Percentiles rank a stretch among this genome's conserved stretches.
Evolutionary conservation across 2,888 invertebrate genomes (phyloP).

Genomic region (Acanthoscelides obtectus): DNA sequence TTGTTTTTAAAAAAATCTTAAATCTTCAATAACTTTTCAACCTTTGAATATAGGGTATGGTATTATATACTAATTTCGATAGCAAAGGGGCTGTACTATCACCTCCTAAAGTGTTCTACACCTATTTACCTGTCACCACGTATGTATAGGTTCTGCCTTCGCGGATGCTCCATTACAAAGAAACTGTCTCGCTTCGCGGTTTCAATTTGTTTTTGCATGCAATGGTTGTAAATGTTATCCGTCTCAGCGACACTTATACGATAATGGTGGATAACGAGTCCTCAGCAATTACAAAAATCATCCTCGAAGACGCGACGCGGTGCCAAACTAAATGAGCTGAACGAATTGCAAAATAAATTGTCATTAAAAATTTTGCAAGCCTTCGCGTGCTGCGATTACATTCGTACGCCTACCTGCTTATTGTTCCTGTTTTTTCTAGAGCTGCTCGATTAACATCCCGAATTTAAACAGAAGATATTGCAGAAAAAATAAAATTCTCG

Average conservation of each 20-base stretch:
- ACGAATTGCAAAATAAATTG: neutral
- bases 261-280: neutral
- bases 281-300: neutral
- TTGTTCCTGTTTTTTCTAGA: constrained; percentile 18
- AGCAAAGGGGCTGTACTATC: too few species aligned
- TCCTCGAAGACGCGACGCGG: neutral
- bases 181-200: too few species aligned
- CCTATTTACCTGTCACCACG: too few species aligned
- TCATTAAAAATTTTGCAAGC: neutral
- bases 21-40: too few species aligned
- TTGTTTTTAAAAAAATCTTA: too few species aligned
- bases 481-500: neutral
- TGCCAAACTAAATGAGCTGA: neutral
- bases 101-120: too few species aligned
- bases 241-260: neutral
- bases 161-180: too few species aligned
- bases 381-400: neutral
- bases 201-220: too few species aligned
- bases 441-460: constrained; percentile 14
- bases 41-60: too few species aligned
- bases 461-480: neutral
- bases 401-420: neutral
- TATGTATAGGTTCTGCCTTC: too few species aligned
- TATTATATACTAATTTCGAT: too few species aligned
- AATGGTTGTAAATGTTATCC: neutral